These are phyloP conservation scores for Sylvilagus floridanus DNA, from an alignment of 2,797 vertebrate genomes.

Conservation along the genomic window DNA sequence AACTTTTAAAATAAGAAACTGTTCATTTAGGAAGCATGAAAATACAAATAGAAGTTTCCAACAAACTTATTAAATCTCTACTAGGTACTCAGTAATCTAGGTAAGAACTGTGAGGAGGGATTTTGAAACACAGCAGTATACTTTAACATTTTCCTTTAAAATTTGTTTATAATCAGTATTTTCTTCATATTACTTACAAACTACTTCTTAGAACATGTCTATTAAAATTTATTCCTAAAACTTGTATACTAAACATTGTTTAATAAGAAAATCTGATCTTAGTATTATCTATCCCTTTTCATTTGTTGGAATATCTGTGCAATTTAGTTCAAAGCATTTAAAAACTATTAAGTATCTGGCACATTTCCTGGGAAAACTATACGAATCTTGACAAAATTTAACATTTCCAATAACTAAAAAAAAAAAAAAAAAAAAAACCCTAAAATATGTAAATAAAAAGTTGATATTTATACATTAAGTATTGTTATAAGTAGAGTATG, in stretches of 20 bases:
- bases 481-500: slow-evolving; percentile 54
- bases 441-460: slow-evolving; percentile 28
- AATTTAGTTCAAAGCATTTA: slow-evolving; percentile 55
- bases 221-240: slow-evolving; percentile 61
- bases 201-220: slow-evolving; percentile 29
- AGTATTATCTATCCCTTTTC: slow-evolving; percentile 55
- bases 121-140: not conserved
- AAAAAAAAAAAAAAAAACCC: not conserved
- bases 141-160: slow-evolving; percentile 53
- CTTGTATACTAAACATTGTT: slow-evolving; percentile 10
- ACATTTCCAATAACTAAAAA: slow-evolving; percentile 59
- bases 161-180: slow-evolving; percentile 37
- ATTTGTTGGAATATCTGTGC: slow-evolving; percentile 44
- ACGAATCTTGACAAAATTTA: slow-evolving; percentile 67
- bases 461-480: slow-evolving; percentile 68
- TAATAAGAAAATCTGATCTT: slow-evolving; percentile 61
- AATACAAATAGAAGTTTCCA: not conserved
- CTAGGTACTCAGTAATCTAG: not conserved
- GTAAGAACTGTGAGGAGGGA: slow-evolving; percentile 14
- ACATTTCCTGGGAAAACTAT: slow-evolving; percentile 56
- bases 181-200: slow-evolving; percentile 49
- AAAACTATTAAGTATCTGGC: slow-evolving; percentile 64
- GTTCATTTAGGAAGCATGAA: not conserved
- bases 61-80: slow-evolving; percentile 8
- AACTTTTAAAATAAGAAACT: slow-evolving; percentile 25